These are phyloP conservation scores for Protaetia brevitarsis DNA, from an alignment of 1,140 invertebrate genomes.

Conservation along the genomic window DNA sequence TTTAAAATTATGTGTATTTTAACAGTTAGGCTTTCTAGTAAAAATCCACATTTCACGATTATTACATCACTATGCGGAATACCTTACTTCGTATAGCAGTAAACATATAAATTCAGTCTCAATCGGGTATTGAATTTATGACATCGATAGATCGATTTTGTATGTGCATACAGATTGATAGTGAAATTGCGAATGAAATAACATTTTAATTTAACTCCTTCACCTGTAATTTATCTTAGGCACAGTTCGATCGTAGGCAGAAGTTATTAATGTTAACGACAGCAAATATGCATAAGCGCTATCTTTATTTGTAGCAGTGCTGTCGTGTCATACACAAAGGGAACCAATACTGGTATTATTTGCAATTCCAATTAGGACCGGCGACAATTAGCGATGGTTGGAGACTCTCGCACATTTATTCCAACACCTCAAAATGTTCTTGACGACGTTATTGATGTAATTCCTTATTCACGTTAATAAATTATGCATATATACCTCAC, in stretches of 20 bases:
- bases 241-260: slow-evolving; percentile 13
- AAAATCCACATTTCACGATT: too few relatives aligned
- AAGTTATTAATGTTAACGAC: slow-evolving; percentile 16
- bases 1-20: too few relatives aligned
- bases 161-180: slow-evolving; percentile 30
- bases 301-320: slow-evolving; percentile 2
- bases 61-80: background rate
- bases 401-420: too few relatives aligned
- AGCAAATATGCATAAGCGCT: background rate
- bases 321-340: background rate
- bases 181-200: slow-evolving; percentile 34
- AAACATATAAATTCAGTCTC: slow-evolving; percentile 10
- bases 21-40: too few relatives aligned
- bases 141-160: slow-evolving; percentile 26
- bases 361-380: too few relatives aligned
- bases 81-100: background rate
- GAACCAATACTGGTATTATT: too few relatives aligned
- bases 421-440: too few relatives aligned
- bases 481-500: too few relatives aligned
- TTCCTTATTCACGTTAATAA: too few relatives aligned
- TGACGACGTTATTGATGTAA: too few relatives aligned
- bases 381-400: too few relatives aligned
- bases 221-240: slow-evolving; percentile 29
- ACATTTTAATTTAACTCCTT: slow-evolving; percentile 34
- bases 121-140: slow-evolving; percentile 24